Percentiles rank a stretch among this genome's conserved stretches.
Conservation (phyloP, 37 sponge, comb jelly and placozoan species). For the Lycopodina hypogea region DNA sequence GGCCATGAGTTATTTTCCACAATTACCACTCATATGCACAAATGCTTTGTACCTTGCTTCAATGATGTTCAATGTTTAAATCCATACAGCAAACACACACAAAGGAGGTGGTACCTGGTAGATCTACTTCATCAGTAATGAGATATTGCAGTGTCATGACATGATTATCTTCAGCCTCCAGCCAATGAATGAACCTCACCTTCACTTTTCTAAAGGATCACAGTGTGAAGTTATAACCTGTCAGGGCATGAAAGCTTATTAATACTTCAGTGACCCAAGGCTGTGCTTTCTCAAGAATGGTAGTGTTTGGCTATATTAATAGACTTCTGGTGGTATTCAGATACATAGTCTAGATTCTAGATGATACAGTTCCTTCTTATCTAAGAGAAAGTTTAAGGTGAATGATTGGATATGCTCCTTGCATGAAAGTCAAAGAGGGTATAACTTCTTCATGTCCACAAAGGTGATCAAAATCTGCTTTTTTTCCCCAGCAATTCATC, state of each 20-base stretch:
- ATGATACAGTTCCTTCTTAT: neutral
- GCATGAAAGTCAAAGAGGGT: no score
- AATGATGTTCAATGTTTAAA: neutral
- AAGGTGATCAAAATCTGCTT: no score
- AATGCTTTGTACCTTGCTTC: neutral
- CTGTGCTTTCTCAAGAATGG: neutral
- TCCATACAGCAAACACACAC: no score
- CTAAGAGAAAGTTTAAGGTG: neutral
- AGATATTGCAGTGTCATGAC: neutral
- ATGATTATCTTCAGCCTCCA: neutral
- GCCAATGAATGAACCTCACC: neutral
- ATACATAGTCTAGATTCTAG: neutral
- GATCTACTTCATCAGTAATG: neutral
- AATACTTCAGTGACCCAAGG: neutral
- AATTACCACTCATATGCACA: neutral
- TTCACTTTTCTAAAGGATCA: neutral
- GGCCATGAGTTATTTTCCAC: neutral
- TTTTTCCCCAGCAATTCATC: no score
- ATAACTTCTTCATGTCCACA: no score
- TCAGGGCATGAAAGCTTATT: neutral
- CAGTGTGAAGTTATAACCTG: neutral
- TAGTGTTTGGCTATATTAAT: neutral
- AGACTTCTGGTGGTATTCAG: slow-evolving; percentile 20
- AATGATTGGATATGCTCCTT: no score
- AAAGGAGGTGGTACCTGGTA: neutral